A percentile compares a stretch with the other conserved stretches of the same genome.
Conservation (phyloP, 2,113 vertebrate species). For the Saguinus midas region DNA sequence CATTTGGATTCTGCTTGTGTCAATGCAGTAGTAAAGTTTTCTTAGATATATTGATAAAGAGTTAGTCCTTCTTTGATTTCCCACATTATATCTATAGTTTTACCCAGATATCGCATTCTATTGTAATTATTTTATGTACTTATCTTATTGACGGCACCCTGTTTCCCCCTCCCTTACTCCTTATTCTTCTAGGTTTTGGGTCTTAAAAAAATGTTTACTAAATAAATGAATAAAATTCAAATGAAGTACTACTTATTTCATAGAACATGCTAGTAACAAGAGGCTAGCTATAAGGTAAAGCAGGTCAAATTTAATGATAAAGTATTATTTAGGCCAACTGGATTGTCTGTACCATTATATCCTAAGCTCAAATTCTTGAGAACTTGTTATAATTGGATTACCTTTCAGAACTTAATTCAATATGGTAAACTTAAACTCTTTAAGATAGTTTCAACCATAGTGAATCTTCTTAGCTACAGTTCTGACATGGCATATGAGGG, state of each 20-base stretch:
- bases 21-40: background rate
- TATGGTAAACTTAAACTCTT: background rate
- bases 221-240: constrained; percentile 4
- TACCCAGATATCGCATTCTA: background rate
- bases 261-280: background rate
- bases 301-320: background rate
- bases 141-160: background rate
- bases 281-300: background rate
- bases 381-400: background rate
- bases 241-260: background rate
- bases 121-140: background rate
- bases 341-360: background rate
- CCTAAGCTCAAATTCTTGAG: background rate
- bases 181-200: background rate
- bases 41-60: background rate
- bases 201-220: constrained; percentile 4
- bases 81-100: background rate
- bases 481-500: background rate
- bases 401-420: background rate
- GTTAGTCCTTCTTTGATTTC: background rate
- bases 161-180: background rate
- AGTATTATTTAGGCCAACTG: background rate
- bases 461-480: background rate
- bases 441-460: background rate
- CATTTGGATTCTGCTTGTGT: background rate